Conservation (phyloP, 2,888 invertebrate genomes). For the Keiferia lycopersicella region DNA sequence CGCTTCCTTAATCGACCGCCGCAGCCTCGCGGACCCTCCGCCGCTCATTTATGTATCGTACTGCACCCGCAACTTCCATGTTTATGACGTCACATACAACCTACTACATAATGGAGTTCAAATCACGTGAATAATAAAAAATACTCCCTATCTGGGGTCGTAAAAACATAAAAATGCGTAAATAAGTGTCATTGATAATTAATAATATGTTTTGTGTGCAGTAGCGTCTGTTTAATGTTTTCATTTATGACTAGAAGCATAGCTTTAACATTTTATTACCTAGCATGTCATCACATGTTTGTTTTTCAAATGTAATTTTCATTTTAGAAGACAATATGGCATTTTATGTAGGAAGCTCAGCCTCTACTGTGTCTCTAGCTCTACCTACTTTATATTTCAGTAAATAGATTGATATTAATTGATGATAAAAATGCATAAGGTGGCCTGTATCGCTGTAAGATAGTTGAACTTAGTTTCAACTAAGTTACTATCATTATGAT, state of each 20-base stretch:
- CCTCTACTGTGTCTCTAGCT: no score
- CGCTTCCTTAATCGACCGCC: conserved; percentile 81
- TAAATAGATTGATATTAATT: no score
- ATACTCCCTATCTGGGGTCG: neutral
- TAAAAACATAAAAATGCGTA: conserved; percentile 11
- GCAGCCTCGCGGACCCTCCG: conserved; percentile 58
- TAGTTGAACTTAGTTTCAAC: no score
- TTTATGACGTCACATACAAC: conserved; percentile 46
- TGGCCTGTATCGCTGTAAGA: no score
- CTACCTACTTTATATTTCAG: no score
- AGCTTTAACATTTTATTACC: neutral
- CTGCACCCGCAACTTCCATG: conserved; percentile 65
- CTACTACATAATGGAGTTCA: neutral
- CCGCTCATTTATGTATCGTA: conserved; percentile 74
- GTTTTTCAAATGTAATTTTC: neutral
- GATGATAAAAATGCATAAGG: no score
- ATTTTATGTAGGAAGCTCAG: no score
- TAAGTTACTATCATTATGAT: no score
- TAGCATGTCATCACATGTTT: neutral
- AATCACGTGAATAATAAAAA: neutral
- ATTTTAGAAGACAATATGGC: no score
- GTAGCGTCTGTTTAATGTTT: neutral
- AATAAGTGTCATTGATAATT: conserved; percentile 11
- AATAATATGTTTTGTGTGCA: neutral
- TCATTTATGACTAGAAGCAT: neutral